These are phyloP conservation scores for Caenorhabditis sp. DNA, from an alignment of 2,888 invertebrate species.

Conservation along the genomic window DNA sequence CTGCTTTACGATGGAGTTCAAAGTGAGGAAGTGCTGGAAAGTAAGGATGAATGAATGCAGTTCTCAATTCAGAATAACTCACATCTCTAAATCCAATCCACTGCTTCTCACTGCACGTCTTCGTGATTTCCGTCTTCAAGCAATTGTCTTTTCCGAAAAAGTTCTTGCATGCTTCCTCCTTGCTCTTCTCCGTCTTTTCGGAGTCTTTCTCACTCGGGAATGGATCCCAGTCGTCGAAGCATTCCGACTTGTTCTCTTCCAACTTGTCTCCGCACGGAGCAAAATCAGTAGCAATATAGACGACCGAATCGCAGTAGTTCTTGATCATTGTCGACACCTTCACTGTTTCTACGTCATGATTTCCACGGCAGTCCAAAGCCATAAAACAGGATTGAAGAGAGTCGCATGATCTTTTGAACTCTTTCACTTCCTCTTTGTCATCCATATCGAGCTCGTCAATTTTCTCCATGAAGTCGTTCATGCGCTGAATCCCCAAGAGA, in stretches of 20 bases:
- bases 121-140: slow-evolving; percentile 23
- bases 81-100: slow-evolving; percentile 40
- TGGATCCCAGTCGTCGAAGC: slow-evolving; percentile 37
- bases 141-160: slow-evolving; percentile 43
- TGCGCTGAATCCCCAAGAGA: slow-evolving; percentile 23
- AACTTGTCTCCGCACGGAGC: slow-evolving; percentile 18
- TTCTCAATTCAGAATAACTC: slow-evolving; percentile 16
- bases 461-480: slow-evolving; percentile 25
- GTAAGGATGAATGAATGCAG: not conserved
- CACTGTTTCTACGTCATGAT: not conserved
- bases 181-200: slow-evolving; percentile 11
- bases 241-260: slow-evolving; percentile 19
- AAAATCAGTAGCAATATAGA: slow-evolving; percentile 20
- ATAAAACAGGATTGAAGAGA: slow-evolving; percentile 15
- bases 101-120: slow-evolving; percentile 29
- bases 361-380: not conserved
- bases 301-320: slow-evolving; percentile 27
- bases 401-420: slow-evolving; percentile 32
- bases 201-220: slow-evolving; percentile 9
- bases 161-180: slow-evolving; percentile 30
- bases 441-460: slow-evolving; percentile 33
- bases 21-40: slow-evolving; percentile 38
- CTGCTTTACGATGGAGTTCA: slow-evolving; percentile 22
- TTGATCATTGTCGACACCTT: slow-evolving; percentile 9
- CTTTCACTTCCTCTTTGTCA: slow-evolving; percentile 19